phyloP scores from a whole-genome alignment of 2,113 vertebrate species.

The Athene cunicularia region DNA sequence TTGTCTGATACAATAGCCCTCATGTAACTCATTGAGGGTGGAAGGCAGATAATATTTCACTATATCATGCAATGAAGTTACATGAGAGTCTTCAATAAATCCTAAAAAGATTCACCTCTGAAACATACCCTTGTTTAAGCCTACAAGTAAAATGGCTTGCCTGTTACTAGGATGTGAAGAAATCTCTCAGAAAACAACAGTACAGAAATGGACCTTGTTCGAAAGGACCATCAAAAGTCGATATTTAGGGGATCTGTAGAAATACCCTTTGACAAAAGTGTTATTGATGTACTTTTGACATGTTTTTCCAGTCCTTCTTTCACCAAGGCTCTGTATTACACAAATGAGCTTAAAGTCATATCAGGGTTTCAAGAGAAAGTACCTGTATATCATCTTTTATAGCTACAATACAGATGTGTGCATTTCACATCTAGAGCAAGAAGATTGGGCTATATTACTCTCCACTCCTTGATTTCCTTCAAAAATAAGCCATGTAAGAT shows the following conservation, averaged over 20 bases:
- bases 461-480: not conserved
- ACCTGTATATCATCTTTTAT: not conserved
- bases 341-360: not conserved
- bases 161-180: not conserved
- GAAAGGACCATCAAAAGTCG: not conserved
- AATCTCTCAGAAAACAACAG: not conserved
- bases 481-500: not conserved
- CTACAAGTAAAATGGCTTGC: slow-evolving; percentile 3
- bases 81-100: slow-evolving; percentile 28
- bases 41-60: not conserved
- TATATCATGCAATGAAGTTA: not conserved
- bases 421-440: not conserved
- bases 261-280: not conserved
- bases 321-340: not conserved
- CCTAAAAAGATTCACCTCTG: slow-evolving; percentile 1
- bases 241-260: not conserved
- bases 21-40: not conserved
- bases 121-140: not conserved
- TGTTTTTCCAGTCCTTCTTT: not conserved
- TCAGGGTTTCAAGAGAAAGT: not conserved
- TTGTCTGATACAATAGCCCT: not conserved
- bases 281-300: slow-evolving; percentile 16
- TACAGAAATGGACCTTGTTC: not conserved
- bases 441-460: not conserved
- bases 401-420: not conserved